Percentiles rank a stretch among this genome's conserved stretches.
Evolutionary conservation across 2,888 invertebrate species (phyloP).

Genomic region (Eupeodes latifasciatus): DNA sequence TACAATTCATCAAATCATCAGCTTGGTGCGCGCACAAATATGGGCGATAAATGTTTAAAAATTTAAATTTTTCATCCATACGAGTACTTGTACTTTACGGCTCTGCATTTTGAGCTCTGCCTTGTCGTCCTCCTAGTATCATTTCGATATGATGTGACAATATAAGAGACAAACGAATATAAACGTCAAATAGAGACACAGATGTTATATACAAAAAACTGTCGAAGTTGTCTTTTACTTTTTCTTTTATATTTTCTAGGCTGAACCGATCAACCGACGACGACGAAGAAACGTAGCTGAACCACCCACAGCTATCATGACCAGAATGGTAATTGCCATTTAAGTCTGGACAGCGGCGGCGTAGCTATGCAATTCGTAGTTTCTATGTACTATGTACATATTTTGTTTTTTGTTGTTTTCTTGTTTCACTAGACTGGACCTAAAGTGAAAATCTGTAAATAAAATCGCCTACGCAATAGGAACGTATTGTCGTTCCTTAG

Average conservation of each 20-base stretch:
- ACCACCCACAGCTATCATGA: slow-evolving; percentile 67
- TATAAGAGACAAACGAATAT: slow-evolving; percentile 27
- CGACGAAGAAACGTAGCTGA: background rate
- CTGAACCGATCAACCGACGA: slow-evolving; percentile 35
- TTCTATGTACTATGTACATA: background rate
- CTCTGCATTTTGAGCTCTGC: background rate
- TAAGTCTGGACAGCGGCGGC: slow-evolving; percentile 45
- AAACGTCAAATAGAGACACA: slow-evolving; percentile 31
- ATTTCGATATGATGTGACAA: slow-evolving; percentile 1
- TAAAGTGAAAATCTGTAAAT: slow-evolving; percentile 58
- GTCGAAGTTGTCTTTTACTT: slow-evolving; percentile 45
- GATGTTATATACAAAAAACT: slow-evolving; percentile 29
- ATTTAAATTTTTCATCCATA: slow-evolving; percentile 28
- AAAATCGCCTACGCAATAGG: slow-evolving; percentile 42
- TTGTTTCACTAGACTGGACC: slow-evolving; percentile 56
- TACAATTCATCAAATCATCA: slow-evolving; percentile 20
- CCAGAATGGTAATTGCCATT: slow-evolving; percentile 72
- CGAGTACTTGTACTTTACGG: no score
- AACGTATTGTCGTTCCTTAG: slow-evolving; percentile 1
- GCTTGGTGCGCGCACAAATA: slow-evolving; percentile 49
- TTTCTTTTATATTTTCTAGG: slow-evolving; percentile 36
- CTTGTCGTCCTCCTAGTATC: background rate
- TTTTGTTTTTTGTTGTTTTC: slow-evolving; percentile 34
- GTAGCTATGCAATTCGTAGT: slow-evolving; percentile 34
- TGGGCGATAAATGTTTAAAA: slow-evolving; percentile 48